phyloP scores from a whole-genome alignment of 1,140 invertebrate species.

The Oryzaephilus surinamensis region DNA sequence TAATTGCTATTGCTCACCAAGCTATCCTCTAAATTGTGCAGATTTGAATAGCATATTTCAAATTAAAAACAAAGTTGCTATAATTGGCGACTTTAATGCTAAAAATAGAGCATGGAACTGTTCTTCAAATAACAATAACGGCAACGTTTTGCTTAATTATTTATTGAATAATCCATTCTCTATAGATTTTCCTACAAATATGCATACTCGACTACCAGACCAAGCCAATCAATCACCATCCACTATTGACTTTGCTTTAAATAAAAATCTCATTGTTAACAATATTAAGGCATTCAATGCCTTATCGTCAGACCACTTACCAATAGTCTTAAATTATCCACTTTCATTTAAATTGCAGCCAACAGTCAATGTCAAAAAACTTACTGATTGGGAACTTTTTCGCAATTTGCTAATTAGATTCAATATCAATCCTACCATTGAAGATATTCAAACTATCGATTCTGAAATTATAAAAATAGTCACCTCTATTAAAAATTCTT shows the following conservation, averaged over 20 bases:
- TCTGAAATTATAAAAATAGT: no score
- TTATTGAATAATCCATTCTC: background rate
- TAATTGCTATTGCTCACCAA: no score
- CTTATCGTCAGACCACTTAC: background rate
- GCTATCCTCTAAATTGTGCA: no score
- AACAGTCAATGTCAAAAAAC: background rate
- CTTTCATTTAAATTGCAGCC: background rate
- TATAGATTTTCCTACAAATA: background rate
- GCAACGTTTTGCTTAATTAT: background rate
- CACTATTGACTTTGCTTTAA: background rate
- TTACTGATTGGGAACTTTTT: background rate
- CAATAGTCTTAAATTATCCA: background rate
- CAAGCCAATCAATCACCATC: background rate
- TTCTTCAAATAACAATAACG: background rate
- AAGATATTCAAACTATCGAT: no score
- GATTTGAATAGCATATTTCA: no score
- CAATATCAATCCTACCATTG: no score
- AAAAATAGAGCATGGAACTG: background rate
- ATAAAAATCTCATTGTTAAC: background rate
- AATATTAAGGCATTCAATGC: background rate
- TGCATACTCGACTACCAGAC: no score
- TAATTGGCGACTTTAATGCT: background rate
- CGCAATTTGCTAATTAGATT: no score
- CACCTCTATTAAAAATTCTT: no score
- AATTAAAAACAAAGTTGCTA: background rate